These are phyloP conservation scores for Limnothrissa miodon DNA, from an alignment of 2,113 vertebrate genomes.

Conservation along the genomic window DNA sequence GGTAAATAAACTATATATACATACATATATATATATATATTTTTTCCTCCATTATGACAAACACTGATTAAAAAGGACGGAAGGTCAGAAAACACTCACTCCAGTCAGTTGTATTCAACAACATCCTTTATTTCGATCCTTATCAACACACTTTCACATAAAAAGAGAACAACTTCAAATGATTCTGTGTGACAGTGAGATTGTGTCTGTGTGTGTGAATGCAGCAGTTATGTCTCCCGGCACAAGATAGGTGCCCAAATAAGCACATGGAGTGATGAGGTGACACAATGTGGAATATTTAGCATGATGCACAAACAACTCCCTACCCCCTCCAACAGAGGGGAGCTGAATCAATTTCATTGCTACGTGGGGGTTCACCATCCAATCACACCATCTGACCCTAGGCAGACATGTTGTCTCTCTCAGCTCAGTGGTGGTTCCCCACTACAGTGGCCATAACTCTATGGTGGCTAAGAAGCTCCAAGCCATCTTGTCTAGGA, in stretches of 20 bases:
- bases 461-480: background rate
- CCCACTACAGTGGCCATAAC: background rate
- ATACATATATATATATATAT: too few species aligned
- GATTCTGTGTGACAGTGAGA: background rate
- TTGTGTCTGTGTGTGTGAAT: background rate
- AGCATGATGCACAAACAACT: background rate
- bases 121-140: conserved; percentile 23
- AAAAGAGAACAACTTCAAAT: conserved; percentile 26
- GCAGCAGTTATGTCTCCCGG: conserved; percentile 5
- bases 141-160: conserved; percentile 41
- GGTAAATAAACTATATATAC: too few species aligned
- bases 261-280: background rate
- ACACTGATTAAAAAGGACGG: background rate
- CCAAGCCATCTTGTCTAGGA: background rate
- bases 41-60: background rate
- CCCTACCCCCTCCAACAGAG: background rate
- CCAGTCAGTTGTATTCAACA: conserved; percentile 25
- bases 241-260: background rate
- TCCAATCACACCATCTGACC: conserved; percentile 1
- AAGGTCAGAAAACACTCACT: background rate
- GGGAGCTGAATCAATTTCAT: background rate
- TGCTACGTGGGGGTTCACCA: background rate
- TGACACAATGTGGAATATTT: background rate
- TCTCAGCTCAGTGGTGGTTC: background rate
- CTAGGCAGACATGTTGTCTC: background rate